phyloP scores from a whole-genome alignment of 2,888 invertebrate genomes.

The Aphrophora alni region DNA sequence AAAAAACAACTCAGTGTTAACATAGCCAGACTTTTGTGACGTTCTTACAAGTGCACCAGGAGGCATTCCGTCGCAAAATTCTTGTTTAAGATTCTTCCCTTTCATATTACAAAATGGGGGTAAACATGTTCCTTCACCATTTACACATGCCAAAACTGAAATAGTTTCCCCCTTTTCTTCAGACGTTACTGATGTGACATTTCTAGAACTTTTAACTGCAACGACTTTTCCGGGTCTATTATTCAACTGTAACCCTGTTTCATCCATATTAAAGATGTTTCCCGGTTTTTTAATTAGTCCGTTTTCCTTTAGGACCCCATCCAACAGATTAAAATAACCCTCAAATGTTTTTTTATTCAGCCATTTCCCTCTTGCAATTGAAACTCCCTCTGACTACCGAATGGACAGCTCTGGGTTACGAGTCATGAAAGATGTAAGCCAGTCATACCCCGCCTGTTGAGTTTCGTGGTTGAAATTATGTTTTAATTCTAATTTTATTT shows the following conservation, averaged over 20 bases:
- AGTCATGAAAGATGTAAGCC: constrained; percentile 10
- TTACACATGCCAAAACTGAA: constrained; percentile 17
- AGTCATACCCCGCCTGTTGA: constrained; percentile 20
- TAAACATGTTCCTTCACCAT: constrained; percentile 26
- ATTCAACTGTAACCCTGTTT: too few species aligned
- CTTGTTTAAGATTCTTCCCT: constrained; percentile 20
- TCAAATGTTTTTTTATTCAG: constrained; percentile 13
- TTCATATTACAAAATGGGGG: constrained; percentile 17
- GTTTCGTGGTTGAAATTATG: constrained; percentile 27
- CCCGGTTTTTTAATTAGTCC: constrained; percentile 15
- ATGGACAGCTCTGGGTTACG: constrained; percentile 25
- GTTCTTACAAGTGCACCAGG: constrained; percentile 11
- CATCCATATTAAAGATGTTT: too few species aligned
- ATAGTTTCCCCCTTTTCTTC: too few species aligned
- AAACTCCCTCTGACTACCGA: constrained; percentile 24
- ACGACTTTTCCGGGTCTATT: too few species aligned
- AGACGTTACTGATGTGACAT: too few species aligned
- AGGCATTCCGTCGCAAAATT: constrained; percentile 28
- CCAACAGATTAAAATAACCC: constrained; percentile 15
- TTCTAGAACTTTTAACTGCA: too few species aligned
- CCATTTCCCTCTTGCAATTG: constrained; percentile 12
- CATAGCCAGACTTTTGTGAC: constrained; percentile 19
- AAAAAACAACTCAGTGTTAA: constrained; percentile 25
- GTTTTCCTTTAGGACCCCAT: background rate
- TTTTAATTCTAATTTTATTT: constrained; percentile 6